phyloP scores from a whole-genome alignment of 2,888 invertebrate species.

The Xestia xanthographa region DNA sequence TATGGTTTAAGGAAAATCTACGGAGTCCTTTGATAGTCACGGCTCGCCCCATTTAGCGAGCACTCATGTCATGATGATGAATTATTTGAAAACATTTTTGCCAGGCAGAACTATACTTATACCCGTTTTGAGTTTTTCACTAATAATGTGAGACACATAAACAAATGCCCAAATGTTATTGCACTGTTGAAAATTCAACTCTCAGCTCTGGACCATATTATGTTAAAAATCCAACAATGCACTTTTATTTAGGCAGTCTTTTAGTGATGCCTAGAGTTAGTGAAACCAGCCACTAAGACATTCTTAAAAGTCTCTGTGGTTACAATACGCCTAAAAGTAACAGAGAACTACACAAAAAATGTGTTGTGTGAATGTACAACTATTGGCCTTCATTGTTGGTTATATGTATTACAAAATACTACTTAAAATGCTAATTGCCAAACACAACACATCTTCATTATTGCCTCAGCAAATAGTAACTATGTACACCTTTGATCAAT shows the following conservation, averaged over 20 bases:
- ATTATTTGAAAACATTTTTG: background rate
- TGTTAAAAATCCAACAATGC: background rate
- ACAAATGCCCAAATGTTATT: no score
- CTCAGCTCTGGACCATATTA: no score
- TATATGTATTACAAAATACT: background rate
- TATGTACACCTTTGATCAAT: slow-evolving; percentile 19
- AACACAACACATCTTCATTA: slow-evolving; percentile 6
- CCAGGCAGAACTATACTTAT: background rate
- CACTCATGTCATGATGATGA: no score
- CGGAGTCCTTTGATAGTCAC: background rate
- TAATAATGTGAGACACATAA: no score
- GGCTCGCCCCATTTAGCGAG: background rate
- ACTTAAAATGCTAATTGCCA: slow-evolving; percentile 8
- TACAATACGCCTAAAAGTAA: background rate
- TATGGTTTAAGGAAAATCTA: background rate
- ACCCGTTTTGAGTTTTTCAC: no score
- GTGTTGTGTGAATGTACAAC: background rate
- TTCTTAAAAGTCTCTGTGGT: background rate
- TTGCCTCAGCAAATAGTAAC: slow-evolving; percentile 19
- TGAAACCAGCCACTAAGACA: no score
- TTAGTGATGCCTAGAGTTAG: no score
- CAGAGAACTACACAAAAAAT: background rate
- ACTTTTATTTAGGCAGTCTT: no score
- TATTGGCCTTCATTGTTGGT: background rate
- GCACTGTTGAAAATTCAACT: no score